Conservation (phyloP, 2,888 invertebrate species). For the Pseudolycoriella hygida region DNA sequence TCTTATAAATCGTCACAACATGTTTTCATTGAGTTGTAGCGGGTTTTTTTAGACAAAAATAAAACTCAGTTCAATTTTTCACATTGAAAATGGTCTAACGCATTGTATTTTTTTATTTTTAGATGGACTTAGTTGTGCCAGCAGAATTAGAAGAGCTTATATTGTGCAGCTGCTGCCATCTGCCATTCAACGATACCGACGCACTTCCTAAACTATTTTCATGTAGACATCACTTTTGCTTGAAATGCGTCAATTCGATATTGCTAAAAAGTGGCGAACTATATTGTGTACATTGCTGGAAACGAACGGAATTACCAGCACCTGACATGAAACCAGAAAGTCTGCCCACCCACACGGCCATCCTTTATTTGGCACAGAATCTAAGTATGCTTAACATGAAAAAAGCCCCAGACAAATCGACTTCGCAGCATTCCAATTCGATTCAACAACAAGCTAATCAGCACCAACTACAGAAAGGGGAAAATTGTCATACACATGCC, state of each 20-base stretch:
- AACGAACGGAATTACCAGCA: slow-evolving; percentile 43
- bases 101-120: slow-evolving; percentile 8
- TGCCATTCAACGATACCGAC: slow-evolving; percentile 54
- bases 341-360: slow-evolving; percentile 48
- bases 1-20: no score
- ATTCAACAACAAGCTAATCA: slow-evolving; percentile 10
- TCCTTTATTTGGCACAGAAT: slow-evolving; percentile 46
- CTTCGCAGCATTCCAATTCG: neutral
- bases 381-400: slow-evolving; percentile 37
- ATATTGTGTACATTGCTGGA: slow-evolving; percentile 58
- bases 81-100: no score
- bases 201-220: slow-evolving; percentile 53
- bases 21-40: no score
- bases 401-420: slow-evolving; percentile 26
- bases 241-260: slow-evolving; percentile 51
- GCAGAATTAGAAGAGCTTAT: slow-evolving; percentile 57
- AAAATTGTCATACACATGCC: slow-evolving; percentile 52
- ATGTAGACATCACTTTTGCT: slow-evolving; percentile 62
- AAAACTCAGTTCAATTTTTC: no score
- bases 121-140: slow-evolving; percentile 42
- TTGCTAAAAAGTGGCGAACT: slow-evolving; percentile 48
- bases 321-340: slow-evolving; percentile 48
- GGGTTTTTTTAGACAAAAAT: no score
- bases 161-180: slow-evolving; percentile 56
- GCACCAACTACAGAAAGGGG: slow-evolving; percentile 18